phyloP scores from a whole-genome alignment of 1,140 invertebrate genomes.

The Maniola jurtina region DNA sequence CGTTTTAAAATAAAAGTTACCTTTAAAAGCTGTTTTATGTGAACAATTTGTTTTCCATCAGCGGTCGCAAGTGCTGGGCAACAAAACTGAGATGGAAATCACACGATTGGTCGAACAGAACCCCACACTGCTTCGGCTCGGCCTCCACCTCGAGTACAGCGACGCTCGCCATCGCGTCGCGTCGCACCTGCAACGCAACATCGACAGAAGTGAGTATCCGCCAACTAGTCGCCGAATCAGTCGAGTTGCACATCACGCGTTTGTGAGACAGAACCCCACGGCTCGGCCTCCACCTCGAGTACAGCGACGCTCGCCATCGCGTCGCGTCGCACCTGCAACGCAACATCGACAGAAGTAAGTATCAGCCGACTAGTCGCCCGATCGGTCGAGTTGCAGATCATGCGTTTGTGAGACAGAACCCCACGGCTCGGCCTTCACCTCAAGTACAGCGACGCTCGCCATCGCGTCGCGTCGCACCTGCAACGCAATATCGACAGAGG shows the following conservation, averaged over 20 bases:
- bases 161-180: conserved; percentile 96
- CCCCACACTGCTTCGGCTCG: conserved; percentile 92
- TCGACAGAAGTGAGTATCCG: conserved; percentile 93
- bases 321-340: too few relatives aligned
- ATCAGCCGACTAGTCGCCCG: background rate
- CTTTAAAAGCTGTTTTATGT: too few relatives aligned
- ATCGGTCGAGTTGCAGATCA: conserved; percentile 94
- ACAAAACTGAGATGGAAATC: conserved; percentile 99
- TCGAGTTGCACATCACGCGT: background rate
- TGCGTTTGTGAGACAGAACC: conserved; percentile 90
- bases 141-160: conserved; percentile 97
- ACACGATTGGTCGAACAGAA: conserved; percentile 96
- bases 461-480: too few relatives aligned
- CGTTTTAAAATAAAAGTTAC: too few relatives aligned
- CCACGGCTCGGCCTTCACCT: conserved; percentile 95
- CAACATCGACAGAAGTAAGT: conserved; percentile 62
- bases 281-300: too few relatives aligned
- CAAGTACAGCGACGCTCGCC: conserved; percentile 97
- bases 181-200: conserved; percentile 95
- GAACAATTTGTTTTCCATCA: conserved; percentile 63
- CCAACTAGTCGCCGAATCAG: background rate
- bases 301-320: conserved; percentile 54
- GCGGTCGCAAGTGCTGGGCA: conserved; percentile 96
- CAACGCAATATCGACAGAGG: conserved; percentile 98
- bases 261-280: too few relatives aligned